A percentile compares a stretch with the other conserved stretches of the same genome.
phyloP scores from a whole-genome alignment of 2,113 vertebrate genomes.

The Thryonomys swinderianus region DNA sequence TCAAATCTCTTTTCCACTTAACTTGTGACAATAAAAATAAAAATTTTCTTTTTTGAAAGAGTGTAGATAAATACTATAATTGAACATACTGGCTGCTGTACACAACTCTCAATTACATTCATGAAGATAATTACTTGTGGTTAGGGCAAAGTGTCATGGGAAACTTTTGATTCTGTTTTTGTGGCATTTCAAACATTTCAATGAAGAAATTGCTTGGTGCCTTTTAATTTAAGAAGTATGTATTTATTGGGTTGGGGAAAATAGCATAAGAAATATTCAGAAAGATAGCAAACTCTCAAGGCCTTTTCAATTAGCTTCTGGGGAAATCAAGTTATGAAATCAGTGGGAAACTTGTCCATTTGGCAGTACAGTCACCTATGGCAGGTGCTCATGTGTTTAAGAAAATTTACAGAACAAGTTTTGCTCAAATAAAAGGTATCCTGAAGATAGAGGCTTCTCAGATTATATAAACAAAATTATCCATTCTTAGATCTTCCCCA shows the following conservation, averaged over 20 bases:
- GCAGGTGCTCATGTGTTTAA: neutral
- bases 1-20: neutral
- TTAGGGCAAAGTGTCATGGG: neutral
- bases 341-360: slow-evolving; percentile 29
- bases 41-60: slow-evolving; percentile 44
- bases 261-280: neutral
- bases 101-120: neutral
- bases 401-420: neutral
- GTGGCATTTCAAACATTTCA: neutral
- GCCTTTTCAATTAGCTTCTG: neutral
- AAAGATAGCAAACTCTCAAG: neutral
- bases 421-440: neutral
- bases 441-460: slow-evolving; percentile 19
- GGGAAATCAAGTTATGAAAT: neutral
- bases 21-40: neutral
- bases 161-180: slow-evolving; percentile 10
- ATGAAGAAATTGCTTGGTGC: neutral
- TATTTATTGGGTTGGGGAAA: neutral
- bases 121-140: slow-evolving; percentile 19
- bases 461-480: neutral
- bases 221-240: slow-evolving; percentile 4
- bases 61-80: neutral
- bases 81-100: neutral
- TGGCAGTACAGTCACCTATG: neutral
- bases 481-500: slow-evolving; percentile 9